phyloP scores from a whole-genome alignment of 1,140 invertebrate species.

The Panagrolaimus sp. region DNA sequence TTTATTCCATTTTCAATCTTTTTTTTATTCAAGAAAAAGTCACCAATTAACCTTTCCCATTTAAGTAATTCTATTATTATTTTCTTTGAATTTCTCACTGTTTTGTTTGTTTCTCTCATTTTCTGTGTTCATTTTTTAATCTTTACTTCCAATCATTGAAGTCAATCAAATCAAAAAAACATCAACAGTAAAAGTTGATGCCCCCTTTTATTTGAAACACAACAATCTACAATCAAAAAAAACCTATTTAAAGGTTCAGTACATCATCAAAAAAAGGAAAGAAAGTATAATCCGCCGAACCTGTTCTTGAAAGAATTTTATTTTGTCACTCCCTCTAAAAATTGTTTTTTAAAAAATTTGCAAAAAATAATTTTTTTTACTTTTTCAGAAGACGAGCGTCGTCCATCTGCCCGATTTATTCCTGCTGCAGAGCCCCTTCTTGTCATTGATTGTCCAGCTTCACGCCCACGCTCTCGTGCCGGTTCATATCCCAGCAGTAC shows the following conservation, averaged over 20 bases:
- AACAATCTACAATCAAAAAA: not conserved
- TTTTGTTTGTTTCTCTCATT: too few species aligned
- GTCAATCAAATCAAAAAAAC: too few species aligned
- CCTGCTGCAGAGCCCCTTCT: conserved; percentile 3
- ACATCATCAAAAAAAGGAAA: not conserved
- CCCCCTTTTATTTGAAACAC: not conserved
- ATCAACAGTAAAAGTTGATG: not conserved
- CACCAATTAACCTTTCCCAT: too few species aligned
- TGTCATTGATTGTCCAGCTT: not conserved
- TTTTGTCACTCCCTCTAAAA: too few species aligned
- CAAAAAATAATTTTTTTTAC: not conserved
- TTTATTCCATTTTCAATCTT: too few species aligned
- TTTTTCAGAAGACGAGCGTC: not conserved
- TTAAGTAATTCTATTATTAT: too few species aligned
- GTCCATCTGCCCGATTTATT: conserved; percentile 3
- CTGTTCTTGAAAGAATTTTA: too few species aligned
- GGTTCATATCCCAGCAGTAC: not conserved
- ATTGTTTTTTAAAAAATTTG: not conserved
- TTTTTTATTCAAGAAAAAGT: too few species aligned
- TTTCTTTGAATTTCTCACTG: too few species aligned
- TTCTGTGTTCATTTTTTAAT: too few species aligned
- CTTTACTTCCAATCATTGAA: too few species aligned
- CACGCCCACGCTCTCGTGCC: not conserved
- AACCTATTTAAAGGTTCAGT: not conserved
- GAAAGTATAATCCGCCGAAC: too few species aligned